A percentile compares a stretch with the other conserved stretches of the same genome.
phyloP scores from a whole-genome alignment of 1,140 invertebrate species.

The Drosophila pruinosa region DNA sequence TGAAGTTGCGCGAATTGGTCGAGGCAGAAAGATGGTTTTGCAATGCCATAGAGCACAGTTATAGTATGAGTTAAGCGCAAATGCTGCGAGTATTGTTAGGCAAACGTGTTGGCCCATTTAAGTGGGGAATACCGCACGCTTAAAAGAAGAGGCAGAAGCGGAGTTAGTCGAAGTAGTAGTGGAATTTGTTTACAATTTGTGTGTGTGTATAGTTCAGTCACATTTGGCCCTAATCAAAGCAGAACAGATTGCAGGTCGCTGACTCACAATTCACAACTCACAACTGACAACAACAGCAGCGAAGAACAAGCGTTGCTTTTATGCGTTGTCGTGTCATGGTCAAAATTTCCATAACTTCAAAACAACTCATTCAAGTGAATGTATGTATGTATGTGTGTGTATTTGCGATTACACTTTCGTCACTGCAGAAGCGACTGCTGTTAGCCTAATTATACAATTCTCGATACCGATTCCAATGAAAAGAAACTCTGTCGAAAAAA shows the following conservation, averaged over 20 bases:
- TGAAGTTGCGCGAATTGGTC: not conserved
- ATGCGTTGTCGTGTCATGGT: slow-evolving; percentile 61
- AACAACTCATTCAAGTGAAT: slow-evolving; percentile 19
- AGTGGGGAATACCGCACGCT: slow-evolving; percentile 9
- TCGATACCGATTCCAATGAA: slow-evolving; percentile 70
- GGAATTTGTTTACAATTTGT: slow-evolving; percentile 54
- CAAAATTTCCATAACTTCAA: slow-evolving; percentile 70
- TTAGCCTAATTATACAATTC: slow-evolving; percentile 76
- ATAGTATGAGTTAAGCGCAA: not conserved
- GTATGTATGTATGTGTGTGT: slow-evolving; percentile 36
- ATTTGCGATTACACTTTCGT: slow-evolving; percentile 71
- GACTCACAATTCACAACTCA: slow-evolving; percentile 46
- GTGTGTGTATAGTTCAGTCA: slow-evolving; percentile 59
- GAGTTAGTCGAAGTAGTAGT: not conserved
- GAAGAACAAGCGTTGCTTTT: slow-evolving; percentile 24
- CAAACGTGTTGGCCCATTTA: slow-evolving; percentile 15
- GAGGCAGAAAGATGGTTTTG: not conserved
- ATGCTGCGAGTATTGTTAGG: not conserved
- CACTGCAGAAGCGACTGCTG: slow-evolving; percentile 41
- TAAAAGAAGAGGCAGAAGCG: not conserved
- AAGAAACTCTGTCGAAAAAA: slow-evolving; percentile 66
- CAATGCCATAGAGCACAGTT: not conserved
- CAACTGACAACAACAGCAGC: not conserved
- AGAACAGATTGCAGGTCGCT: slow-evolving; percentile 62
- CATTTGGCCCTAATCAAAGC: slow-evolving; percentile 77